These are phyloP conservation scores for Moxostoma hubbsi DNA, from an alignment of 2,797 vertebrate genomes.

Conservation along the genomic window DNA sequence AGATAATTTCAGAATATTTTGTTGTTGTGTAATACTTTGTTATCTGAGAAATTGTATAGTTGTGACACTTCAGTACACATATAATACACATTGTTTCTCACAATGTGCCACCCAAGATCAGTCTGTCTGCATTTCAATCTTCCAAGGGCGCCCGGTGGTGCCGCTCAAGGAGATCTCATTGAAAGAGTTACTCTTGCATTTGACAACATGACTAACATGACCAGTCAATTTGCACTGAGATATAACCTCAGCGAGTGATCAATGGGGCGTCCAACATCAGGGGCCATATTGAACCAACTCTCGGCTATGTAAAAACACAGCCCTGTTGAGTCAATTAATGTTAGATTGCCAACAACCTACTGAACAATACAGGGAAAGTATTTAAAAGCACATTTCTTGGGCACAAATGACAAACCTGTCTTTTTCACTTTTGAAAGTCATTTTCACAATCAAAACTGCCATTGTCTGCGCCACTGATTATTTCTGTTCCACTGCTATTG, in stretches of 20 bases:
- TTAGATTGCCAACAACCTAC: no score
- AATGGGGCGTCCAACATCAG: not conserved
- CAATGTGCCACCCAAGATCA: not conserved
- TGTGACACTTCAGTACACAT: not conserved
- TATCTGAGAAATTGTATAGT: not conserved
- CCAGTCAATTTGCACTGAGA: not conserved
- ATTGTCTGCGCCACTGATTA: not conserved
- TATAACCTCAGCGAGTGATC: not conserved
- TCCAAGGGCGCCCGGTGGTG: conserved; percentile 53
- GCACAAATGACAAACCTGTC: conserved; percentile 1
- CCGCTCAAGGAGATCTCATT: conserved; percentile 4
- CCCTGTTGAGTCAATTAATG: no score
- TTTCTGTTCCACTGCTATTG: not conserved
- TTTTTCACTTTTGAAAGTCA: not conserved
- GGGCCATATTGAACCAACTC: no score
- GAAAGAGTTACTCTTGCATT: conserved; percentile 3
- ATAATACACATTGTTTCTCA: conserved; percentile 5
- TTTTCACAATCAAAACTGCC: not conserved
- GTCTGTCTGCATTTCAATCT: conserved; percentile 22
- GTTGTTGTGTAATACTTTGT: no score
- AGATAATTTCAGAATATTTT: no score
- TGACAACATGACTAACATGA: conserved; percentile 2
- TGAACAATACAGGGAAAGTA: not conserved
- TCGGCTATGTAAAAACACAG: no score
- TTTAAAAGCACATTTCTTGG: not conserved